A percentile compares a stretch with the other conserved stretches of the same genome.
Conservation (phyloP, 2,113 vertebrate genomes). For the Campylomormyrus tamandua region DNA sequence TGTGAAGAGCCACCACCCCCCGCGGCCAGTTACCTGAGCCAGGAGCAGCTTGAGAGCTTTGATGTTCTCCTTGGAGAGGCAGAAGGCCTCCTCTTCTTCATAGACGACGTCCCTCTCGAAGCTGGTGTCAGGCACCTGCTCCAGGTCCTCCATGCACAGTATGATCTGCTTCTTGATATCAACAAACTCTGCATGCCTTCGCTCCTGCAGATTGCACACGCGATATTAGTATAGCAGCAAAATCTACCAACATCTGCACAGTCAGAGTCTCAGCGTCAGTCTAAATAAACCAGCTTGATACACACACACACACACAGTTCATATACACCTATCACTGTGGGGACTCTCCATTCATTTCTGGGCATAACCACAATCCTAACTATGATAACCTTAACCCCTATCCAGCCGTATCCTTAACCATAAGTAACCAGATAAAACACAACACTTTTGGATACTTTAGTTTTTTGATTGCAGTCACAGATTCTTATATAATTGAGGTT, state of each 20-base stretch:
- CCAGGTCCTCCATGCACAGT: slow-evolving; percentile 77
- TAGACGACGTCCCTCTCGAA: slow-evolving; percentile 81
- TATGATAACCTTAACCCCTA: not conserved
- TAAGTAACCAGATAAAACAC: not conserved
- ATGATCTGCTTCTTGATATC: slow-evolving; percentile 67
- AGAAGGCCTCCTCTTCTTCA: slow-evolving; percentile 79
- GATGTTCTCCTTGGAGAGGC: slow-evolving; percentile 77
- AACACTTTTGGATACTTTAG: not conserved
- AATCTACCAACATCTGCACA: not conserved
- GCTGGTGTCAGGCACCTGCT: slow-evolving; percentile 72
- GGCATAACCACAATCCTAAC: not conserved
- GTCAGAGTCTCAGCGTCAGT: not conserved
- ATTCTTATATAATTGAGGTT: not conserved
- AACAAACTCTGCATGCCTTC: slow-evolving; percentile 69
- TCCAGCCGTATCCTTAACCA: not conserved
- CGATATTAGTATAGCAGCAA: not conserved
- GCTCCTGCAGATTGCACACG: slow-evolving; percentile 52
- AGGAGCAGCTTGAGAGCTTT: slow-evolving; percentile 67
- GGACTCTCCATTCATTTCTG: not conserved
- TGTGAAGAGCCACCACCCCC: not conserved
- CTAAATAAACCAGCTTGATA: not conserved
- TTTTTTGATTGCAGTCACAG: not conserved
- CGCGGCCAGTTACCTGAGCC: slow-evolving; percentile 56
- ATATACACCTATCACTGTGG: not conserved
- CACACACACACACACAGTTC: not conserved